phyloP scores from a whole-genome alignment of 2,113 vertebrate genomes.

The Oostethus manadensis region DNA sequence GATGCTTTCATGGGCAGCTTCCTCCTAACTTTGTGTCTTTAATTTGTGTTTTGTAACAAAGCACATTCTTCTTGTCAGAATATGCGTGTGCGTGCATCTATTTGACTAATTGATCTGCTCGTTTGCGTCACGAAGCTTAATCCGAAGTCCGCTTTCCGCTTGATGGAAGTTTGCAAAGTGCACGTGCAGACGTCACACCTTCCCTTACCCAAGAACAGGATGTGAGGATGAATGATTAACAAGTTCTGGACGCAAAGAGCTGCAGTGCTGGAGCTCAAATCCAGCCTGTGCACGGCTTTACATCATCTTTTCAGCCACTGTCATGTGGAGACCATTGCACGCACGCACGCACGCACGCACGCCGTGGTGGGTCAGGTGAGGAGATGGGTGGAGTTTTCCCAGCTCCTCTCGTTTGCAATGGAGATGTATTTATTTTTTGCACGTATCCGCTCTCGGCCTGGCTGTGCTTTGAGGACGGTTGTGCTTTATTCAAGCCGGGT shows the following conservation, averaged over 20 bases:
- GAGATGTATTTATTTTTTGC: conserved; percentile 50
- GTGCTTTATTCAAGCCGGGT: conserved; percentile 37
- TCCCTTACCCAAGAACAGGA: not conserved
- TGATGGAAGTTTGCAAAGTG: not conserved
- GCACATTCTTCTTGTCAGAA: too few species aligned
- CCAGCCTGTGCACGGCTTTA: not conserved
- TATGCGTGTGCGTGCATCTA: too few species aligned
- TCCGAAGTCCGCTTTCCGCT: not conserved
- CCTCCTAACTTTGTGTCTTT: too few species aligned
- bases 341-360: not conserved
- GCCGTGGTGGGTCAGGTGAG: conserved; percentile 48
- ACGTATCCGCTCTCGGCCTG: conserved; percentile 53
- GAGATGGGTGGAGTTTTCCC: conserved; percentile 58
- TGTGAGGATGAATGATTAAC: conserved; percentile 3
- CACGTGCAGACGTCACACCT: not conserved
- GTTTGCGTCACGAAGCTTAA: too few species aligned
- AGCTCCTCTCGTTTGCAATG: conserved; percentile 67
- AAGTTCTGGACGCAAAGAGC: not conserved
- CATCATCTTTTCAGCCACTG: not conserved
- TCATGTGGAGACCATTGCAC: conserved; percentile 22
- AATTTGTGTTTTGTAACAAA: too few species aligned
- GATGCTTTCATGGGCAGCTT: too few species aligned
- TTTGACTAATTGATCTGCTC: not conserved
- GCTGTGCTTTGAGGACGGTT: conserved; percentile 64
- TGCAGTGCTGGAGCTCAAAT: not conserved